phyloP scores from a whole-genome alignment of 2,113 vertebrate genomes.

The Haliaeetus leucogaster region DNA sequence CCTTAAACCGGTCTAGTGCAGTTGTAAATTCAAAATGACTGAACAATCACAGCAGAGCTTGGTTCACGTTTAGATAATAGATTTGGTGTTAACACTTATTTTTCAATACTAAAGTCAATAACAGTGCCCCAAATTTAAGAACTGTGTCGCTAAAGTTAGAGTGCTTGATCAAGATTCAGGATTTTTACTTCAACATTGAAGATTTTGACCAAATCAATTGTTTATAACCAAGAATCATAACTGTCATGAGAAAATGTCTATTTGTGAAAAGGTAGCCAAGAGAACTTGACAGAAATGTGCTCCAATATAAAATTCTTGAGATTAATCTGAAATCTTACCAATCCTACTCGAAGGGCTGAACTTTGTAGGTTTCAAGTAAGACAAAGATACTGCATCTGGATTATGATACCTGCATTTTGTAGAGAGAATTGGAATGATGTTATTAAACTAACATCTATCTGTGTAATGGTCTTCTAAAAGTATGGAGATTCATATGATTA shows the following conservation, averaged over 20 bases:
- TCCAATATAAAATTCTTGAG: not conserved
- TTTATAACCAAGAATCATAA: not conserved
- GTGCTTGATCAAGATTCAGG: accelerated
- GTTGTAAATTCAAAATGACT: not conserved
- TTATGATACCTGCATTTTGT: not conserved
- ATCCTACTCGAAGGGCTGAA: no score
- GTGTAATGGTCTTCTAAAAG: not conserved
- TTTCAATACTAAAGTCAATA: not conserved
- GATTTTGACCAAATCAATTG: not conserved
- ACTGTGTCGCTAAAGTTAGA: not conserved
- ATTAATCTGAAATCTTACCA: not conserved
- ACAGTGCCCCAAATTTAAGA: not conserved
- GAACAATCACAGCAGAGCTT: not conserved
- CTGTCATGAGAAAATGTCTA: accelerated
- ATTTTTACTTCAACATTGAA: not conserved
- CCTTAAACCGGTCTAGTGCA: accelerated
- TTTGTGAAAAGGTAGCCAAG: not conserved
- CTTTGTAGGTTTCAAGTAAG: not conserved
- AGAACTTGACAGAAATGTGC: not conserved
- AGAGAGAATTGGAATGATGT: not conserved
- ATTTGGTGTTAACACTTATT: not conserved
- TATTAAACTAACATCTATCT: not conserved
- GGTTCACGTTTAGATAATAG: not conserved
- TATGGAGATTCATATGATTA: not conserved
- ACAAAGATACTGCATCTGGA: not conserved